A percentile compares a stretch with the other conserved stretches of the same genome.
phyloP scores from a whole-genome alignment of 2,113 vertebrate genomes.

The Tragulus kanchil region DNA sequence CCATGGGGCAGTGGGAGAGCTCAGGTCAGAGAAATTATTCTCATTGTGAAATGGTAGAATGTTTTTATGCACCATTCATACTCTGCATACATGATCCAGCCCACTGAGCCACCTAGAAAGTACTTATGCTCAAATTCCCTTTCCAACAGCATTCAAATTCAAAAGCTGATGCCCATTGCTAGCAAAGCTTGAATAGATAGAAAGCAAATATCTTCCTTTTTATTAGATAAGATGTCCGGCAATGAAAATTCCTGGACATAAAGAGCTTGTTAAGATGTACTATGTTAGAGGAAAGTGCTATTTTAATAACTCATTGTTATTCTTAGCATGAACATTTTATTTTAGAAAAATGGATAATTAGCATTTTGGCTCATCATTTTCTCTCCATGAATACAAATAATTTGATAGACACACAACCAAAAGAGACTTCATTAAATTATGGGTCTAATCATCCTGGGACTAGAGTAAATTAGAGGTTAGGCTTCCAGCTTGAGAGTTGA shows the following conservation, averaged over 20 bases:
- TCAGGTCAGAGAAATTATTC: conserved; percentile 67
- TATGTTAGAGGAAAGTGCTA: conserved; percentile 83
- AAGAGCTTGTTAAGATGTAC: conserved; percentile 82
- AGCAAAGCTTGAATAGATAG: conserved; percentile 12
- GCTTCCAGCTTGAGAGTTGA: conserved; percentile 69
- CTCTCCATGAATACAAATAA: conserved; percentile 87
- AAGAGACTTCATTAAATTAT: conserved; percentile 88
- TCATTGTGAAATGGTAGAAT: conserved; percentile 24
- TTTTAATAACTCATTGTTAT: conserved; percentile 87
- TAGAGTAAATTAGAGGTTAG: conserved; percentile 84
- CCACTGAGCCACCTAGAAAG: too few relatives aligned
- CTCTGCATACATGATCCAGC: conserved; percentile 6
- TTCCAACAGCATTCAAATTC: conserved; percentile 44
- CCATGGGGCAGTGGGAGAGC: neutral
- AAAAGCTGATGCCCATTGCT: conserved; percentile 49
- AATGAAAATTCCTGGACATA: conserved; percentile 78
- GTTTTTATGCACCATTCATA: conserved; percentile 70
- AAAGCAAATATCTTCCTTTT: conserved; percentile 69
- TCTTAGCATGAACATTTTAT: conserved; percentile 83
- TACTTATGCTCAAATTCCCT: too few relatives aligned
- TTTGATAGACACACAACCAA: conserved; percentile 86
- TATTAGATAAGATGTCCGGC: conserved; percentile 77
- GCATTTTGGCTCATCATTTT: conserved; percentile 89
- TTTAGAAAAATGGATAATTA: conserved; percentile 88
- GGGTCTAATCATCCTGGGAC: conserved; percentile 81